Evolutionary conservation across 2,113 vertebrate genomes (phyloP).

Genomic region (Trichechus manatus): DNA sequence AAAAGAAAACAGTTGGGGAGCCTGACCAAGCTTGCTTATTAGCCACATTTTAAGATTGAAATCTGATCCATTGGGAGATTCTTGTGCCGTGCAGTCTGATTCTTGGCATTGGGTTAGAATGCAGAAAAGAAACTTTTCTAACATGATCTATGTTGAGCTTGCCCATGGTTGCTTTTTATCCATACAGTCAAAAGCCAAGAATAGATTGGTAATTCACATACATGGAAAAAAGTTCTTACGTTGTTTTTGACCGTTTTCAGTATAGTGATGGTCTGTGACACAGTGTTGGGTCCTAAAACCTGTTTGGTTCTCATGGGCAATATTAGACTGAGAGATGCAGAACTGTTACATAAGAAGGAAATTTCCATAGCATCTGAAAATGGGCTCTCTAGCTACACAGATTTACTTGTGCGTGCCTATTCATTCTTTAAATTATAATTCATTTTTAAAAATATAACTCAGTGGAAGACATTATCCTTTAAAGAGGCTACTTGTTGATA

Average conservation of each 20-base stretch:
- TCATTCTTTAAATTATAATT: slow-evolving; percentile 44
- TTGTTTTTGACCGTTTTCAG: neutral
- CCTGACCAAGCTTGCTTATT: neutral
- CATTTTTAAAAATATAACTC: neutral
- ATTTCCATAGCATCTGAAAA: slow-evolving; percentile 27
- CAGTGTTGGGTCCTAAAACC: neutral
- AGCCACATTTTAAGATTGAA: neutral
- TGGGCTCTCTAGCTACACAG: neutral
- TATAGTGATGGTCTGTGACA: neutral
- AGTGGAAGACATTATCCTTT: slow-evolving; percentile 33
- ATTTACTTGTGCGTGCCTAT: neutral
- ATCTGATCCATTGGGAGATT: neutral
- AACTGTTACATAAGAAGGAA: neutral
- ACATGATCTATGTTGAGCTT: neutral
- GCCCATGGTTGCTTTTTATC: slow-evolving; percentile 44
- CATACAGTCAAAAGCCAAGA: slow-evolving; percentile 42
- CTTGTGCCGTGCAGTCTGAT: neutral
- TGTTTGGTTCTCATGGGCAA: neutral
- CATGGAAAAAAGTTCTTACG: neutral
- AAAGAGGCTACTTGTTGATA: slow-evolving; percentile 25
- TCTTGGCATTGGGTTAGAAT: slow-evolving; percentile 6
- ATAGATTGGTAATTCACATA: neutral
- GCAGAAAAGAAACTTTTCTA: neutral
- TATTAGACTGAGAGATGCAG: neutral
- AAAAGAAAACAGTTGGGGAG: neutral